phyloP scores from a whole-genome alignment of 2,113 vertebrate species.

The Nesoenas mayeri region DNA sequence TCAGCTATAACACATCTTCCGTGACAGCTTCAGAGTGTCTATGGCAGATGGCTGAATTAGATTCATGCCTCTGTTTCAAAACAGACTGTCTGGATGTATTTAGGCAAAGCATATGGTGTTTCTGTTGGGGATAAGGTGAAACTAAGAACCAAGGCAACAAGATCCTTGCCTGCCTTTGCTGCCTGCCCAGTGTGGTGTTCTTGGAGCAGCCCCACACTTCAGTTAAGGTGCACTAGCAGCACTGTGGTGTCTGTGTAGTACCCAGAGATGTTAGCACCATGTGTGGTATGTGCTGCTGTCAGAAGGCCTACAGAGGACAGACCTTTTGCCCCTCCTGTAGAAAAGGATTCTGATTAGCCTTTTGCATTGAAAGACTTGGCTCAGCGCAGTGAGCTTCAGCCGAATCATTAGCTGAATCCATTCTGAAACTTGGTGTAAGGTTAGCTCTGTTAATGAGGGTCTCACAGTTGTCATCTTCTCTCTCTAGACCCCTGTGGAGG shows the following conservation, averaged over 20 bases:
- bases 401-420: neutral
- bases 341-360: neutral
- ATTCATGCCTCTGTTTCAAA: neutral
- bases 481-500: conserved; percentile 91
- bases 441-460: neutral
- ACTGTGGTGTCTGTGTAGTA: neutral
- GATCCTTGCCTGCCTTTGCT: neutral
- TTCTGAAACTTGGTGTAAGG: neutral
- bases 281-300: neutral
- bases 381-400: neutral
- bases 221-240: neutral
- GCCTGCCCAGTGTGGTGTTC: neutral
- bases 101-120: neutral
- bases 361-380: neutral
- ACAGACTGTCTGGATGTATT: neutral
- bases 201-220: neutral
- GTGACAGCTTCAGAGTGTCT: neutral
- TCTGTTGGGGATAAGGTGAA: neutral
- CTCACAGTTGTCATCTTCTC: neutral
- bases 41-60: neutral
- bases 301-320: neutral
- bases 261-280: neutral
- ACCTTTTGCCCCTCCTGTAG: neutral
- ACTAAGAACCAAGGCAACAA: neutral
- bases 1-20: neutral